phyloP scores from a whole-genome alignment of 1,140 invertebrate species.

The Atta texana region DNA sequence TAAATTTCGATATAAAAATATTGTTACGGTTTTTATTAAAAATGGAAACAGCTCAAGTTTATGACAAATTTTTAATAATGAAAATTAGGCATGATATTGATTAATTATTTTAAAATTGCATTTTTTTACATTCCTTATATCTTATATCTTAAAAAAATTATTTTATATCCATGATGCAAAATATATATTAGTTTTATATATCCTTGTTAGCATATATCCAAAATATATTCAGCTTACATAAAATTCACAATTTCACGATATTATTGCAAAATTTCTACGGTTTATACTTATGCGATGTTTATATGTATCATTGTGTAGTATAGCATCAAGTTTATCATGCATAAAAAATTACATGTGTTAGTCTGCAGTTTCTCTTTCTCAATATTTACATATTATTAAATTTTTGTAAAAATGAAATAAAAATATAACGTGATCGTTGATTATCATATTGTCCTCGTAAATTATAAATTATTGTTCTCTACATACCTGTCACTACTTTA shows the following conservation, averaged over 20 bases:
- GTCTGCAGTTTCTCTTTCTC: neutral
- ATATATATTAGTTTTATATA: slow-evolving; percentile 33
- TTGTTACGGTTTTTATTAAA: neutral
- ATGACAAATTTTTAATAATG: slow-evolving; percentile 14
- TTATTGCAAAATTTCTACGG: slow-evolving; percentile 26
- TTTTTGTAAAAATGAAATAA: slow-evolving; percentile 35
- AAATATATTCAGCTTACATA: slow-evolving; percentile 50
- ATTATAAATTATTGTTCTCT: slow-evolving; percentile 45
- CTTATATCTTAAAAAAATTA: slow-evolving; percentile 26
- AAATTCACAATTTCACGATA: slow-evolving; percentile 18
- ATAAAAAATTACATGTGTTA: slow-evolving; percentile 26
- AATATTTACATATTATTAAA: slow-evolving; percentile 37
- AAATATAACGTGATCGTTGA: slow-evolving; percentile 51
- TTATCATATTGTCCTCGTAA: slow-evolving; percentile 55
- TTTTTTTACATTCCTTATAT: neutral
- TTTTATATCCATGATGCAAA: slow-evolving; percentile 17
- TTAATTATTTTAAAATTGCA: slow-evolving; percentile 19
- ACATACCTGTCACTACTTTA: slow-evolving; percentile 8
- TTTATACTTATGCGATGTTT: slow-evolving; percentile 21
- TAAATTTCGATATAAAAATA: slow-evolving; percentile 33
- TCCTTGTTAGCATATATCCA: slow-evolving; percentile 26
- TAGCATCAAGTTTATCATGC: neutral
- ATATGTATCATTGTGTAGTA: slow-evolving; percentile 9
- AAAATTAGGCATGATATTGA: slow-evolving; percentile 10
- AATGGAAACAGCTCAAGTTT: slow-evolving; percentile 8